These are phyloP conservation scores for Phoenicopterus ruber DNA, from an alignment of 2,113 vertebrate species.

Conservation along the genomic window DNA sequence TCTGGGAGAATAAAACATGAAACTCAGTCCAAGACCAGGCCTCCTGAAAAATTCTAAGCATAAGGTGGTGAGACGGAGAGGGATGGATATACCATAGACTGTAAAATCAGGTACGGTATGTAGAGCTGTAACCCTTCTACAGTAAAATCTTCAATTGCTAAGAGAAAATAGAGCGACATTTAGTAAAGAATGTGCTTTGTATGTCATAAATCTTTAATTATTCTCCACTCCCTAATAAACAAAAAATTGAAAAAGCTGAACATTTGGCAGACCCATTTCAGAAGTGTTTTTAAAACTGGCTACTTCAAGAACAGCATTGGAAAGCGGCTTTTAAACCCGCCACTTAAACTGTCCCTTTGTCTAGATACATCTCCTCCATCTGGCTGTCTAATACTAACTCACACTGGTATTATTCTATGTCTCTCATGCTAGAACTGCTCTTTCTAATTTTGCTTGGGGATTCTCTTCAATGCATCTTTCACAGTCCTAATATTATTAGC, in stretches of 20 bases:
- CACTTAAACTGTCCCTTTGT: neutral
- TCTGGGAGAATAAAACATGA: conserved; percentile 23
- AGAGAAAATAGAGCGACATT: neutral
- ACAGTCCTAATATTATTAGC: neutral
- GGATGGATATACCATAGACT: neutral
- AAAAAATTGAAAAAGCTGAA: neutral
- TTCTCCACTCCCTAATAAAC: conserved; percentile 13
- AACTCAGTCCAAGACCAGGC: neutral
- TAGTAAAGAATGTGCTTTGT: neutral
- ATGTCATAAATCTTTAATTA: neutral
- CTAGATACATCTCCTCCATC: neutral
- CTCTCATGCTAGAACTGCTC: neutral
- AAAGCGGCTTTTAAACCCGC: neutral
- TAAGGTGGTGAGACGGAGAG: neutral
- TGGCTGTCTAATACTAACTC: neutral
- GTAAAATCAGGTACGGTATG: neutral
- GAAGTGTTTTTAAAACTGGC: neutral
- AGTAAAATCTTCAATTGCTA: neutral
- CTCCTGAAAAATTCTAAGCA: neutral
- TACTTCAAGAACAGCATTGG: neutral
- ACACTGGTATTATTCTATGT: neutral
- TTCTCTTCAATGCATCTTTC: neutral
- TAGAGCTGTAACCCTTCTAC: neutral
- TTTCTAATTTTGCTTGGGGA: neutral
- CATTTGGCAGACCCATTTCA: neutral